Conservation (phyloP, 2,888 invertebrate genomes). For the Colletes collaris region DNA sequence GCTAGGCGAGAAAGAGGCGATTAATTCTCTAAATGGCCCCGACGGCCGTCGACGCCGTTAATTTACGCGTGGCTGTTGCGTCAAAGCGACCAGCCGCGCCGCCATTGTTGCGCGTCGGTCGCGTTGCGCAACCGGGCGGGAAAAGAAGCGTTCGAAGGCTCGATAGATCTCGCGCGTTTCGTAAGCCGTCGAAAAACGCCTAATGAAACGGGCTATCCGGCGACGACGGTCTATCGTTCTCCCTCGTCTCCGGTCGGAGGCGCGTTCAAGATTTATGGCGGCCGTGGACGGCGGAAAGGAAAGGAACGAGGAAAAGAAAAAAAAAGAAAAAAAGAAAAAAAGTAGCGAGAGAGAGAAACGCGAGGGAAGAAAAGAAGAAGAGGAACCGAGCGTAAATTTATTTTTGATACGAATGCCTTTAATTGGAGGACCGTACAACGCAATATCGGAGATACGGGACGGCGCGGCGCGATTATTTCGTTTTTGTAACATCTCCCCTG, state of each 20-base stretch:
- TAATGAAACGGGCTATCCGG: constrained; percentile 42
- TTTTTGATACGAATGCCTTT: constrained; percentile 61
- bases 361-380: not conserved
- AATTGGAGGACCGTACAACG: constrained; percentile 57
- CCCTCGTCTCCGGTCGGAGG: constrained; percentile 2
- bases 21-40: constrained; percentile 59
- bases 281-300: not conserved
- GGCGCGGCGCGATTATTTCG: constrained; percentile 51
- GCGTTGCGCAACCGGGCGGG: constrained; percentile 39
- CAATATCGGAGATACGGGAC: constrained; percentile 38
- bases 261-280: constrained; percentile 51
- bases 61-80: constrained; percentile 59
- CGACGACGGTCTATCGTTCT: not conserved
- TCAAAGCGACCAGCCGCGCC: constrained; percentile 32
- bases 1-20: constrained; percentile 34
- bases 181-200: constrained; percentile 38
- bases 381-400: constrained; percentile 48
- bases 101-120: constrained; percentile 48
- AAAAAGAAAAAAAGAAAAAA: not conserved
- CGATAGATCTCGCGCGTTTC: constrained; percentile 49
- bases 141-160: constrained; percentile 7
- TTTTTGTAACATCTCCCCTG: constrained; percentile 53
- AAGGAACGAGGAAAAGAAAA: not conserved
- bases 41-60: constrained; percentile 55
- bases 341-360: not conserved